Evolutionary conservation across 23 tunicate genomes (phyloP), one percentile per base, ranked within the genome.

Genomic region (Phallusia fumigata): DNA sequence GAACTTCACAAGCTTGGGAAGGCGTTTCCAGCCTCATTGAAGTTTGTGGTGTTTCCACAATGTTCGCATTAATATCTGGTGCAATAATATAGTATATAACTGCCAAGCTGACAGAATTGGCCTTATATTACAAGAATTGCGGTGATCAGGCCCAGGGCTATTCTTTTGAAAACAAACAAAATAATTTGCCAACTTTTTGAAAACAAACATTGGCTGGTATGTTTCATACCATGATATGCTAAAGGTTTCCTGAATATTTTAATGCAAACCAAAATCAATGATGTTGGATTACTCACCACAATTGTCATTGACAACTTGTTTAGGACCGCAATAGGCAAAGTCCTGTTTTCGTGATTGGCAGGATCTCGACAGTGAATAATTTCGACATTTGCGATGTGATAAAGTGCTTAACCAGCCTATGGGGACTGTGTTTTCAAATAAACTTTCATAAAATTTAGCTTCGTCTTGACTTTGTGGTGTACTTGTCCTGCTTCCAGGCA

Each of bases 321-420:
- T 8, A 5, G 82, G 91, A 12, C 91, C 91, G 36, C 91, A 87
- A 40, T 87, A 87, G n/a, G 53, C 91, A 65, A 87, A 87, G 34
- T 87, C 82, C 16, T 87, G 76, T 28, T 52, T 74, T 40, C 84
- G 30, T 18, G 75, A 52, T 19, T 76, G 32, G 16, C 32, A 8
- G 51, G 50, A 65, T 11, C 82, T 50, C 58, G 50, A 21, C 28
- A 21, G 34, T 45, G 90, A 51, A 36, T 40, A 35, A 58, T 76
- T 82, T 31, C 91, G 45, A 52, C 76, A 80, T 26, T 87, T 87
- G 11, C 90, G 80, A 18, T 33, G 73, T 18, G 30, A 33, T 24
- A 78, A 8, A 19, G 90, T 80, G 47, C 73, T 75, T 64, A 86
- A 26, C 90, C 90, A 86, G 24, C 84, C 90, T 31, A 52, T 18